Evolutionary conservation across 2,797 vertebrate genomes (phyloP).

Genomic region (Parauchenoglanis ngamensis): DNA sequence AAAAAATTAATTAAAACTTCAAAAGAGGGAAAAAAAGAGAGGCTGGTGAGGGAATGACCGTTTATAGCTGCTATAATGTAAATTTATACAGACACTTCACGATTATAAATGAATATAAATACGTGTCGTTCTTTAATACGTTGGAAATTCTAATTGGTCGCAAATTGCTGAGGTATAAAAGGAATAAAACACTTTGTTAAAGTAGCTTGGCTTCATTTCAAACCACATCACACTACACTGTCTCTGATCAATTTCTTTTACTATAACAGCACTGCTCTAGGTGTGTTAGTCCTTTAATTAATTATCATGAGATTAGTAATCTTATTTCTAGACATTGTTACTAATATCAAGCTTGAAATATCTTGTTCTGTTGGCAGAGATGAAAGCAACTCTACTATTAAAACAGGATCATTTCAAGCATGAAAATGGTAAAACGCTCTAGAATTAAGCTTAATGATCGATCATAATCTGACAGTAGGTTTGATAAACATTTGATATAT

Average conservation of each 20-base stretch:
- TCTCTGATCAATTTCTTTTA: too few relatives aligned
- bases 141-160: not conserved
- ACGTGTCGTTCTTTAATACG: not conserved
- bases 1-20: not conserved
- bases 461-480: not conserved
- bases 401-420: not conserved
- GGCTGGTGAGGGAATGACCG: not conserved
- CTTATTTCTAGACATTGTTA: not conserved
- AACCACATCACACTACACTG: not conserved
- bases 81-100: not conserved
- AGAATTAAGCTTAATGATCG: too few relatives aligned
- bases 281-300: not conserved
- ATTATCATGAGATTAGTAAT: not conserved
- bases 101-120: not conserved
- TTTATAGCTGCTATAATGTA: not conserved
- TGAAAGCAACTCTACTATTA: not conserved
- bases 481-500: too few relatives aligned
- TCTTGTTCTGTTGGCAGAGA: not conserved
- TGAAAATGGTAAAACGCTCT: not conserved
- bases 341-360: not conserved
- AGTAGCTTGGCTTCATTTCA: too few relatives aligned
- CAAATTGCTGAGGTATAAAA: not conserved
- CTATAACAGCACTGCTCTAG: too few relatives aligned
- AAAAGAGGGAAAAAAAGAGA: not conserved
- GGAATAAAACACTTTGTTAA: not conserved